Evolutionary conservation across 1,140 invertebrate species (phyloP).

Genomic region (Drosophila biarmipes): DNA sequence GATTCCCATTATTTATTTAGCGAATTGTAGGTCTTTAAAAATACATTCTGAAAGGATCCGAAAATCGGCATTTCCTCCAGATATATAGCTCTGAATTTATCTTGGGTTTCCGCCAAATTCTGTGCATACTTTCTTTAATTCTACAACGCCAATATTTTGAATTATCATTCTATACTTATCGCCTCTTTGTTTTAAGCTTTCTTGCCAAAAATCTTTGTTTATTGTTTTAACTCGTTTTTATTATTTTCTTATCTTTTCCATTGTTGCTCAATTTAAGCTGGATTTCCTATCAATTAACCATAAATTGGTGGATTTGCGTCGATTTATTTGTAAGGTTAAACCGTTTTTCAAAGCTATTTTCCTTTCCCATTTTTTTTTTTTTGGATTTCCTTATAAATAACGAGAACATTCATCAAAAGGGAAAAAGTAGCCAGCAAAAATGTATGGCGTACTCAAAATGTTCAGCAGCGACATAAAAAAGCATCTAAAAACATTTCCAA

Average conservation of each 20-base stretch:
- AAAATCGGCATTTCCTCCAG: neutral
- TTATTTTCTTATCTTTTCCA: neutral
- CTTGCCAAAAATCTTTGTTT: neutral
- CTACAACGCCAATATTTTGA: neutral
- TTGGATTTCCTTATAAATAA: constrained; percentile 23
- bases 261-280: neutral
- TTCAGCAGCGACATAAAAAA: constrained; percentile 48
- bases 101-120: neutral
- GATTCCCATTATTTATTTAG: neutral
- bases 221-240: neutral
- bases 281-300: neutral
- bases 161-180: neutral
- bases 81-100: neutral
- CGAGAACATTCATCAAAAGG: neutral
- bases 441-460: constrained; percentile 45
- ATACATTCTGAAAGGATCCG: neutral
- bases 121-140: neutral
- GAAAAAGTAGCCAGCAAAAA: constrained; percentile 5
- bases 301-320: constrained; percentile 5
- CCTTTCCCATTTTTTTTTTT: neutral
- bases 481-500: constrained; percentile 51
- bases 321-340: constrained; percentile 1
- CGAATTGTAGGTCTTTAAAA: neutral
- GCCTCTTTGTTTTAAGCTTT: neutral
- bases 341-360: neutral